A percentile compares a stretch with the other conserved stretches of the same genome.
These are phyloP conservation scores for Blomia tropicalis DNA, from an alignment of 2,888 invertebrate genomes.

Conservation along the genomic window DNA sequence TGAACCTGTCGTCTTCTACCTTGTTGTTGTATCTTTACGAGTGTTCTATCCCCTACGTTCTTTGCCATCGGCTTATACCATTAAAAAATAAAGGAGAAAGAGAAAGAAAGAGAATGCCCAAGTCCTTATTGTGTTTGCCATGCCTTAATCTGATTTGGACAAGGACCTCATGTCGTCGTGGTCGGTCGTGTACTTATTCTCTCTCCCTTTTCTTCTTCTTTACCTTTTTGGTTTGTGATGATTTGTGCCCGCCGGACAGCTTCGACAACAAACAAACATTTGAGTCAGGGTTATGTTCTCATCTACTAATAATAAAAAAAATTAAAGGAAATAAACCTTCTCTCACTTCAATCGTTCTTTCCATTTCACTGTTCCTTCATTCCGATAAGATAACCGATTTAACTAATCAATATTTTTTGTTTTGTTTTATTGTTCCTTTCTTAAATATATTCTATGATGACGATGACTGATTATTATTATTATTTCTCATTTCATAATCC, in stretches of 20 bases:
- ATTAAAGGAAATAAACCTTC: neutral
- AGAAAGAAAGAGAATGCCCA: no score
- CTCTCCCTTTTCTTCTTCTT: no score
- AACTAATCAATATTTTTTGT: constrained; percentile 5
- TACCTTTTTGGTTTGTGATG: no score
- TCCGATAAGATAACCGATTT: constrained; percentile 9
- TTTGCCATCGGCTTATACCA: neutral
- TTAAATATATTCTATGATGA: no score
- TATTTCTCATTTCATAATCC: no score
- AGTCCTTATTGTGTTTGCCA: constrained; percentile 5
- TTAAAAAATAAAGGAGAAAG: no score
- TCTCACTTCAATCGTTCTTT: neutral
- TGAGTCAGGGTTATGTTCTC: neutral
- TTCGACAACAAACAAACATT: neutral
- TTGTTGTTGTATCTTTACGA: constrained; percentile 4
- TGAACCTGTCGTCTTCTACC: constrained; percentile 8
- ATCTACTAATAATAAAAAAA: no score
- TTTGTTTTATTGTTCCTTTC: neutral
- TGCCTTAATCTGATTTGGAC: constrained; percentile 2
- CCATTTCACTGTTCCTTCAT: neutral
- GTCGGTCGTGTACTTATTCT: no score
- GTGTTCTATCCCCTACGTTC: neutral
- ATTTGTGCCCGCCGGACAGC: neutral
- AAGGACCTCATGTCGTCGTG: constrained; percentile 5
- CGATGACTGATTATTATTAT: no score